phyloP scores from a whole-genome alignment of 2,888 invertebrate species.

The Cancer borealis region DNA sequence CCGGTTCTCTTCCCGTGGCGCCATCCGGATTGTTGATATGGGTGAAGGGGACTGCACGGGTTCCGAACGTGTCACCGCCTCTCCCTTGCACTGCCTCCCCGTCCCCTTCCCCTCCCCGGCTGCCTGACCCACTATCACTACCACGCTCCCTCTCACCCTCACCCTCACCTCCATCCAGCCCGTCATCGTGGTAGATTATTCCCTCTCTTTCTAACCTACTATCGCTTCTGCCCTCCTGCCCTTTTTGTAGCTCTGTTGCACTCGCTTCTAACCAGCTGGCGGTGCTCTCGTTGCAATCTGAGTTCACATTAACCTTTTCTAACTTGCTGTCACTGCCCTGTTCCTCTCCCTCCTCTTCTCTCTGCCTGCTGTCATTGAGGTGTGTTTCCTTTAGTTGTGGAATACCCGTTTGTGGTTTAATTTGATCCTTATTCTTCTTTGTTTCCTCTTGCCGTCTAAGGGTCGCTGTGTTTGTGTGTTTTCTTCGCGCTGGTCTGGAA shows the following conservation, averaged over 20 bases:
- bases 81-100: conserved; percentile 5
- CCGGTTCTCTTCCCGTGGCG: background rate
- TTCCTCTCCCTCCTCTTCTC: background rate
- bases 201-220: background rate
- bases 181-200: background rate
- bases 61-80: background rate
- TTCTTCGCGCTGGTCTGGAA: background rate
- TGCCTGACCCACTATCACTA: conserved; percentile 34
- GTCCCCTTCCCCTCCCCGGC: background rate
- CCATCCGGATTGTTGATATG: background rate
- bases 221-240: background rate
- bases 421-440: background rate
- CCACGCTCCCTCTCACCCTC: background rate
- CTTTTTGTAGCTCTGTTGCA: background rate
- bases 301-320: background rate
- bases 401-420: background rate
- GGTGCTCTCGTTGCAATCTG: background rate
- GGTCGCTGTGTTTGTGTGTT: background rate
- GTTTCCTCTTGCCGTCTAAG: background rate
- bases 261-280: background rate
- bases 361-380: background rate
- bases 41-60: background rate
- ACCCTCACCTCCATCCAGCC: background rate
- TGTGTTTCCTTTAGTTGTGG: background rate
- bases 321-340: background rate